Evolutionary conservation across 1,140 invertebrate genomes (phyloP), one percentile per base, ranked within the genome.

Genomic region (Aphaenogaster rudis): DNA sequence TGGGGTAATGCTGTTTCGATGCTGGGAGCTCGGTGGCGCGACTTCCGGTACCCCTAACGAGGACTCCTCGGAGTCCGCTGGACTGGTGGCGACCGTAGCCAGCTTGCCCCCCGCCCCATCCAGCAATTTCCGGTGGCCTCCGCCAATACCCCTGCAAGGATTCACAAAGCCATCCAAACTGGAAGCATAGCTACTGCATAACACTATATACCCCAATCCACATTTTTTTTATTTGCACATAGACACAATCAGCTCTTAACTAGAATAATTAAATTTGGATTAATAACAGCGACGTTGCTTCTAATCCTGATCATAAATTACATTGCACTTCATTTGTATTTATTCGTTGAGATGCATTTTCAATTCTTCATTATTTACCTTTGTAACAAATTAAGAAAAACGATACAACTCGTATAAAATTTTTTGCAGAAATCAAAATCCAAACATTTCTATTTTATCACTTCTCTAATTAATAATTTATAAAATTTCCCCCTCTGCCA

Each of bases 101-200:
- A 96, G 93, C 92, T 96, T 96, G 87, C 94, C 95, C 91, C 95
- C 95, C 87, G 95, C 93, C 88, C 95, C 95, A 90, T 96, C 96
- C 92, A 96, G 93, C 86, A 96, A 95, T 93, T 96, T 96, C 77
- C 96, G 95, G 93, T 96, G 96, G 76, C 95, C 92, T 91, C 95
- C 95, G 93, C 92, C 96, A 93, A 96, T 95, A 92, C 94, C 94
- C 94, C 95, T 96, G 95, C 89, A 95, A 95, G 93, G 92, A 95
- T 95, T 93, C 90, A 92, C 77, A 94, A 92, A 94, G 92, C 93
- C 93, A 86, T 93, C 93, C 94, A 92, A 93, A 94, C 90, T 93
- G 93, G 81, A 92, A 92, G 92, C 88, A 91, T 80, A 91, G 86
- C 90, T 59, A 48, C 71, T 48, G 67, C 71, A 48, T 50, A 52